Evolutionary conservation across 2,797 vertebrate genomes (phyloP).

Genomic region (Onychomys torridus): DNA sequence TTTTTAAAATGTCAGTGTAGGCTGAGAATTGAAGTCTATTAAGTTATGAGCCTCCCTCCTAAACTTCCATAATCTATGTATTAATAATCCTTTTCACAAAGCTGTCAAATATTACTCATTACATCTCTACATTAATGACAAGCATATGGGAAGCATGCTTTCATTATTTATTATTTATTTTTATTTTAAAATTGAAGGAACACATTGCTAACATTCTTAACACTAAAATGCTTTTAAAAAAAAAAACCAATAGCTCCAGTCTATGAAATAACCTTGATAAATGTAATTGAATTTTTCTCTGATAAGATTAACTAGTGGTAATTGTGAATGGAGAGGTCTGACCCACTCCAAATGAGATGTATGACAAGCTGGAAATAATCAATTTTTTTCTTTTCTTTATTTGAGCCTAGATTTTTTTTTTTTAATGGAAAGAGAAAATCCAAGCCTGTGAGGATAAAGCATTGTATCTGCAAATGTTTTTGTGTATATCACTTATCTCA

Average conservation of each 20-base stretch:
- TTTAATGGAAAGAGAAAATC: constrained; percentile 88
- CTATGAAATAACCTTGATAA: constrained; percentile 97
- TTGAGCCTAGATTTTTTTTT: constrained; percentile 69
- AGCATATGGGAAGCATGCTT: constrained; percentile 86
- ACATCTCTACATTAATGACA: constrained; percentile 87
- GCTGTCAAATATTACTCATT: constrained; percentile 92
- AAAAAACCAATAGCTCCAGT: constrained; percentile 88
- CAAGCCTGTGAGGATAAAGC: constrained; percentile 84
- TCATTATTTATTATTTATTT: constrained; percentile 90
- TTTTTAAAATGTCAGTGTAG: constrained; percentile 97
- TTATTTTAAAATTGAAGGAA: constrained; percentile 80
- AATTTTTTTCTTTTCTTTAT: constrained; percentile 84
- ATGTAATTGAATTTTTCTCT: constrained; percentile 97
- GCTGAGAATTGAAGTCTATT: constrained; percentile 94
- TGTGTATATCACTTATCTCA: constrained; percentile 92
- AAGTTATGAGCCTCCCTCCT: constrained; percentile 93
- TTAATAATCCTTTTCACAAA: constrained; percentile 93
- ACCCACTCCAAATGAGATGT: constrained; percentile 92
- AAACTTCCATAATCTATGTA: constrained; percentile 93
- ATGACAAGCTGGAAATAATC: constrained; percentile 92
- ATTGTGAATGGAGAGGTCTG: constrained; percentile 93
- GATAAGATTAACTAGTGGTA: constrained; percentile 97
- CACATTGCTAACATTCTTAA: constrained; percentile 88
- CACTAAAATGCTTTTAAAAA: constrained; percentile 86
- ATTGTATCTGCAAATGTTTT: constrained; percentile 88